These are phyloP conservation scores for Drosophila suboccidentalis DNA, from an alignment of 2,888 invertebrate genomes.

Conservation along the genomic window DNA sequence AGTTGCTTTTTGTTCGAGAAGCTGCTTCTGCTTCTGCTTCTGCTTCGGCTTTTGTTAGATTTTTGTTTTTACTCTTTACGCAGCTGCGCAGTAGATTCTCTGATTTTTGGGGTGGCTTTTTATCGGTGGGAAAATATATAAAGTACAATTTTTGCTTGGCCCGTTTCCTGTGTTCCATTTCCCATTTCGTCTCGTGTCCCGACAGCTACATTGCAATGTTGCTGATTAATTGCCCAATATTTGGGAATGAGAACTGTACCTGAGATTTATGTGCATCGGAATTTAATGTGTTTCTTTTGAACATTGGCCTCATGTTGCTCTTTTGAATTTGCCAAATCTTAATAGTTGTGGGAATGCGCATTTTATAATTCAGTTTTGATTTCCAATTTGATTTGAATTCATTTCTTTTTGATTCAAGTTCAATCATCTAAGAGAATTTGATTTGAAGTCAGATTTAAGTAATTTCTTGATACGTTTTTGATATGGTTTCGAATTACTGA, in stretches of 20 bases:
- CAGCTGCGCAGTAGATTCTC: slow-evolving; percentile 71
- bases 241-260: slow-evolving; percentile 65
- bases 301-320: slow-evolving; percentile 67
- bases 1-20: slow-evolving; percentile 41
- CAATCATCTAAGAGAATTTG: slow-evolving; percentile 57
- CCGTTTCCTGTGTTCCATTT: slow-evolving; percentile 47
- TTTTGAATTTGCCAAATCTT: slow-evolving; percentile 42
- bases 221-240: slow-evolving; percentile 62
- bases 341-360: slow-evolving; percentile 69
- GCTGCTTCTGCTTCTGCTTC: slow-evolving; percentile 20
- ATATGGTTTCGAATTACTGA: slow-evolving; percentile 41
- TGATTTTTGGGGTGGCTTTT: slow-evolving; percentile 68
- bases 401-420: slow-evolving; percentile 22
- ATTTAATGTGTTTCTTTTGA: slow-evolving; percentile 23
- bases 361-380: slow-evolving; percentile 15
- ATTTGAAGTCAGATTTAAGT: slow-evolving; percentile 20
- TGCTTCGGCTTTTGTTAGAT: slow-evolving; percentile 12
- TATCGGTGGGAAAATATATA: slow-evolving; percentile 67
- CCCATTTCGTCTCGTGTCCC: slow-evolving; percentile 41
- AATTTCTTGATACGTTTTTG: slow-evolving; percentile 37
- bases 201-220: slow-evolving; percentile 25
- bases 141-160: slow-evolving; percentile 17
- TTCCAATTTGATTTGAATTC: slow-evolving; percentile 2
- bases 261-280: slow-evolving; percentile 52
- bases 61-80: slow-evolving; percentile 46